A percentile compares a stretch with the other conserved stretches of the same genome.
phyloP scores from a whole-genome alignment of 2,888 invertebrate genomes.

The Anarsia innoxiella region DNA sequence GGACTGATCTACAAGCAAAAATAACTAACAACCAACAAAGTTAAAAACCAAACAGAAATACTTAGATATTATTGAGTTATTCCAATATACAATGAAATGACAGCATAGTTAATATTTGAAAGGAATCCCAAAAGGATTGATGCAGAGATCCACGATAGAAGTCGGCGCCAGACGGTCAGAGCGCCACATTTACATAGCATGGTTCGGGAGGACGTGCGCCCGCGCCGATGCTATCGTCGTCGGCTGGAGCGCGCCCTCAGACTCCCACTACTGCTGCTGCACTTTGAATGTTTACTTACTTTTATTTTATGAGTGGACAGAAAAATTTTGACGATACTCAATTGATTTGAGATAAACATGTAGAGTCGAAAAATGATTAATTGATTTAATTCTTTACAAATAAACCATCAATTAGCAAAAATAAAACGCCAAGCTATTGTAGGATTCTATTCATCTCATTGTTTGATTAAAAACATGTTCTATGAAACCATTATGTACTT shows the following conservation, averaged over 20 bases:
- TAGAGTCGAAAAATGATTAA: background rate
- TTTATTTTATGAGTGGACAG: too few species aligned
- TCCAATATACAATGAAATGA: background rate
- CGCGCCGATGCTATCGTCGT: constrained; percentile 15
- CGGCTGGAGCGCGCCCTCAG: constrained; percentile 10
- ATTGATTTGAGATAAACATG: background rate
- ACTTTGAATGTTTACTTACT: too few species aligned
- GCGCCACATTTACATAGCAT: constrained; percentile 21
- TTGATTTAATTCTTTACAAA: background rate
- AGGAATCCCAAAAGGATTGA: constrained; percentile 10
- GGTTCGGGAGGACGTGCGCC: constrained; percentile 12
- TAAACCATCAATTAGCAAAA: too few species aligned
- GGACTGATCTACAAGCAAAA: too few species aligned
- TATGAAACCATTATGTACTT: too few species aligned
- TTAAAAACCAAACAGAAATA: too few species aligned
- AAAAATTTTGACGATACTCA: too few species aligned
- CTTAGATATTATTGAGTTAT: background rate
- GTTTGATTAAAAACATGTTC: too few species aligned
- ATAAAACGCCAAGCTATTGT: too few species aligned
- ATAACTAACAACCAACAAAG: too few species aligned
- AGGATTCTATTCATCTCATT: too few species aligned
- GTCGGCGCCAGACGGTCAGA: constrained; percentile 17
- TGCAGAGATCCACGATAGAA: constrained; percentile 13
- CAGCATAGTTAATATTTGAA: constrained; percentile 1
- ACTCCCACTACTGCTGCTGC: constrained; percentile 12